These are phyloP conservation scores for Galeopsomyia nigrocyanea DNA, from an alignment of 2,888 invertebrate species.

Conservation along the genomic window DNA sequence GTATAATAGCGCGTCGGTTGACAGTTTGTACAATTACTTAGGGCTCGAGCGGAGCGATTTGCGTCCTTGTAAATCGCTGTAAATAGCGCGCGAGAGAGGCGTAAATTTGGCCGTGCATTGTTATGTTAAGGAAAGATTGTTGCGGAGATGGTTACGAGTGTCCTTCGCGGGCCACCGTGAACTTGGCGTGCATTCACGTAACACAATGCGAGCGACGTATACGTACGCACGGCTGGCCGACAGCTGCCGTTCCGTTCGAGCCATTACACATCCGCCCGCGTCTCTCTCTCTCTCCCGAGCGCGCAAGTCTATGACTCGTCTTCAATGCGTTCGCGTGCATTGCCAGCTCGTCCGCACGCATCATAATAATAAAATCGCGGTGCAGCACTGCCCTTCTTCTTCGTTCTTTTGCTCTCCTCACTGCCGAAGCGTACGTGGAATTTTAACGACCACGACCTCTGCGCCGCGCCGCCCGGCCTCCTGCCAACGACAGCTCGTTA, in stretches of 20 bases:
- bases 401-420: not conserved
- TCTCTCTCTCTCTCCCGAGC: not conserved
- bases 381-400: not conserved
- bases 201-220: constrained; percentile 30
- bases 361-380: constrained; percentile 22
- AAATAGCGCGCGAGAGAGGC: not conserved
- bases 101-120: constrained; percentile 1
- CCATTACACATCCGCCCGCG: not conserved
- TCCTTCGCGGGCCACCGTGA: constrained; percentile 37
- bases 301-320: too few species aligned
- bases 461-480: too few species aligned
- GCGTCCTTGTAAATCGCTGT: not conserved
- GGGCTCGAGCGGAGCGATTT: too few species aligned
- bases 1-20: too few species aligned
- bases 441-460: constrained; percentile 14
- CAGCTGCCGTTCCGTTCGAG: constrained; percentile 14
- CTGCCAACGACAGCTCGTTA: constrained; percentile 11
- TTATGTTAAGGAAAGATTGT: not conserved
- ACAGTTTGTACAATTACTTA: too few species aligned
- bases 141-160: not conserved
- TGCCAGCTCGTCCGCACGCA: not conserved
- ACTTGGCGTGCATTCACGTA: constrained; percentile 34
- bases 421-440: constrained; percentile 3
- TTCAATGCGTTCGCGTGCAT: constrained; percentile 4
- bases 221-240: too few species aligned